phyloP scores from a whole-genome alignment of 2,113 vertebrate species.

The Melospiza georgiana region DNA sequence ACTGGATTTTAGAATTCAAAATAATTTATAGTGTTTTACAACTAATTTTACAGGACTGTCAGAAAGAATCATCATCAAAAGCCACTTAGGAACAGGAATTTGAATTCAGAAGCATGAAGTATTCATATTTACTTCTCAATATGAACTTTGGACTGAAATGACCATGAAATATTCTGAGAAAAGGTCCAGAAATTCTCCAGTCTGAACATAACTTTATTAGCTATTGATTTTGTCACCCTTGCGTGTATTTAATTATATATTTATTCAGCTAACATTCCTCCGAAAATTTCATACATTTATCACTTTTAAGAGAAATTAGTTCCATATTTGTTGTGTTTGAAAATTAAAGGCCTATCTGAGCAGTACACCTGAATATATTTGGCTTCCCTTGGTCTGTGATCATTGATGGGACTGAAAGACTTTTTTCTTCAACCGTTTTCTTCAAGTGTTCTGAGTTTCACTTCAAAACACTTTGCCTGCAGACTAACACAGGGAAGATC shows the following conservation, averaged over 20 bases:
- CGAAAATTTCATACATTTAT: neutral
- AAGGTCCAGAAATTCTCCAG: neutral
- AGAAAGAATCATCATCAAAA: constrained; percentile 55
- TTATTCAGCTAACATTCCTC: neutral
- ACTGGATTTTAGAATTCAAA: neutral
- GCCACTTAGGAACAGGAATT: constrained; percentile 6
- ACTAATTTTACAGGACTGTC: constrained; percentile 41
- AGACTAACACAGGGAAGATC: neutral
- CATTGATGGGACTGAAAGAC: neutral
- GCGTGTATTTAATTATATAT: neutral
- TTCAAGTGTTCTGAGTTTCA: neutral
- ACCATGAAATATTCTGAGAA: neutral
- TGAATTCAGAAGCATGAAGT: constrained; percentile 30
- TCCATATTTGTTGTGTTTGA: neutral
- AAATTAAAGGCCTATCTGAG: neutral
- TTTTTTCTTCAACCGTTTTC: neutral
- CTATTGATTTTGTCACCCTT: neutral
- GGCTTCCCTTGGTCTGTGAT: neutral
- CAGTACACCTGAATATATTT: neutral
- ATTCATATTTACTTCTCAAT: neutral
- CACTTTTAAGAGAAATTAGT: neutral
- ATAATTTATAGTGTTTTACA: neutral
- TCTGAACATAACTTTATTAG: neutral
- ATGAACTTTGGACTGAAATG: neutral
- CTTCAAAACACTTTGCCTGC: neutral